Evolutionary conservation across 2,797 vertebrate genomes (phyloP), one percentile per base, ranked within the genome.

Genomic region (Poliocrania exsul): DNA sequence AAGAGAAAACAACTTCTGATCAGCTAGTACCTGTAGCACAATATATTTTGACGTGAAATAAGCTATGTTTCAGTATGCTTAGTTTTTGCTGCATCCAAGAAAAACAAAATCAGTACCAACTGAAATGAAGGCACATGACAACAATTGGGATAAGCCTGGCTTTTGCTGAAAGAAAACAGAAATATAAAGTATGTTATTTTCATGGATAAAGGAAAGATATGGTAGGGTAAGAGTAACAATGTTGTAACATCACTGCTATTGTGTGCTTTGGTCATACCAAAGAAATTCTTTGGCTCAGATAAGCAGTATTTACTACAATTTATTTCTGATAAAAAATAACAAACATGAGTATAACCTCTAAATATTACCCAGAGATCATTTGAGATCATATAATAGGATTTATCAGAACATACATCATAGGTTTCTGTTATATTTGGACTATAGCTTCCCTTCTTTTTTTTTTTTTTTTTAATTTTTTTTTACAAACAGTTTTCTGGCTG

Each of bases 1-100:
- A 97, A 94, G 95, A 92, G 96, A 97, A 97, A 97, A 95, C 86
- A 88, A 72, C 65, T 54, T 81, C 93, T 28, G 80, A 95, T 96
- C 94, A 86, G 62, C 95, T 96, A 81, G 61, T 95, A 80, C 81
- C 81, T 86, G 83, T 75, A 93, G 81, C 38, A 77, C 93, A 89
- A 73, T 80, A 57, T 81, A 97, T 94, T 96, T 95, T 81, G 93
- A 85, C 62, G 81, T 92, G 70, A 65, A 94, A 54, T 93, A 79
- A 83, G n/a, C 82, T 92, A n/a, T 74, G 51, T 92, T 88, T 91
- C 75, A 75, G 33, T 86, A 73, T 74, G 66, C 72, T 90, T 88
- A 95, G 35, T 53, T 93, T 93, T 91, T 84, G n/a, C 66, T 82
- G 65, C 49, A 62, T 95, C 95, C 95, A 92, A 97, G 75, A 91